Evolutionary conservation across 2,888 invertebrate species (phyloP).

Genomic region (Colostygia pectinataria): DNA sequence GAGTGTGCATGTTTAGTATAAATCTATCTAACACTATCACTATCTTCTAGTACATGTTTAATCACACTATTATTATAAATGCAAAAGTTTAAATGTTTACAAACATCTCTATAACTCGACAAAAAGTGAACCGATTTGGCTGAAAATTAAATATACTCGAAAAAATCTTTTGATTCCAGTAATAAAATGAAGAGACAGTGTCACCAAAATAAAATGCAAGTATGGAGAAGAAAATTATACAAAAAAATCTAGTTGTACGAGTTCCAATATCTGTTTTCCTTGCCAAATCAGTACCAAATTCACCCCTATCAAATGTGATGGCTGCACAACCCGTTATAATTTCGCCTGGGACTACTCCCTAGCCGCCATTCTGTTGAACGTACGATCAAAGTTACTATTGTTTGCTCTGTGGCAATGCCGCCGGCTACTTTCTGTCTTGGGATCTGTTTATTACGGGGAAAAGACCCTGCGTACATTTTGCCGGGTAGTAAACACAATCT

Average conservation of each 20-base stretch:
- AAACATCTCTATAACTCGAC: too few relatives aligned
- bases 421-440: slow-evolving; percentile 29
- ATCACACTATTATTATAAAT: too few relatives aligned
- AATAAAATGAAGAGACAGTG: too few relatives aligned
- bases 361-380: slow-evolving; percentile 14
- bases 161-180: too few relatives aligned
- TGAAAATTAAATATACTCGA: too few relatives aligned
- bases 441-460: slow-evolving; percentile 27
- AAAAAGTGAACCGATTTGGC: too few relatives aligned
- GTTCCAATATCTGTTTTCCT: slow-evolving; percentile 21
- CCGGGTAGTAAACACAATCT: slow-evolving; percentile 18
- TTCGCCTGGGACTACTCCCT: slow-evolving; percentile 21
- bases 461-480: slow-evolving; percentile 12
- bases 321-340: slow-evolving; percentile 27
- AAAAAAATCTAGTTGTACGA: slow-evolving; percentile 14
- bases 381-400: slow-evolving; percentile 12
- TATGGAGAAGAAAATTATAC: neutral
- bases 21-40: too few relatives aligned
- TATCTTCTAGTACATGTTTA: too few relatives aligned
- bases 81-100: too few relatives aligned
- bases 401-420: slow-evolving; percentile 18
- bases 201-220: too few relatives aligned
- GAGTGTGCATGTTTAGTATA: too few relatives aligned
- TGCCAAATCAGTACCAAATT: slow-evolving; percentile 24
- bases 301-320: slow-evolving; percentile 26